Conservation (phyloP, 2,797 vertebrate genomes). For the Smutsia gigantea region DNA sequence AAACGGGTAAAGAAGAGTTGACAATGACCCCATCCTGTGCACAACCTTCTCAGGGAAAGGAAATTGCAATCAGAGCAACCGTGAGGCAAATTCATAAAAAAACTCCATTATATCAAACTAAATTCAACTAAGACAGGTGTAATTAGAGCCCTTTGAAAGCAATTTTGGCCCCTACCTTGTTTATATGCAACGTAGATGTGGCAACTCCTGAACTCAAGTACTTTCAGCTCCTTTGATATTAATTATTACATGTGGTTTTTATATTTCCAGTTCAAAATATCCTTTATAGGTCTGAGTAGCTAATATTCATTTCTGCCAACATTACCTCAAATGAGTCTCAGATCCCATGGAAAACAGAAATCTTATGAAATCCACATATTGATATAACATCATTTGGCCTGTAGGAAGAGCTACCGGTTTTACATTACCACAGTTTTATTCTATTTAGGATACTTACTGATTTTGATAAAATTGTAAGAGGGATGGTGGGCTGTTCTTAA, state of each 20-base stretch:
- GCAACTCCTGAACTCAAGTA: slow-evolving; percentile 80
- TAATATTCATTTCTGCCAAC: slow-evolving; percentile 36
- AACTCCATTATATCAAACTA: slow-evolving; percentile 81
- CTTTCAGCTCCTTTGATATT: slow-evolving; percentile 79
- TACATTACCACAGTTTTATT: slow-evolving; percentile 36
- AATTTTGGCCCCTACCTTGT: slow-evolving; percentile 82
- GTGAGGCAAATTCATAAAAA: slow-evolving; percentile 82
- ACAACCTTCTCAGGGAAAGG: slow-evolving; percentile 87
- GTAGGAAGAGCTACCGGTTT: background rate
- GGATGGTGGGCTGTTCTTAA: slow-evolving; percentile 54
- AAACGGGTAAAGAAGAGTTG: slow-evolving; percentile 74
- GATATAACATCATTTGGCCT: background rate
- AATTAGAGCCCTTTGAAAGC: slow-evolving; percentile 82
- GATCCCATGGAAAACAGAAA: slow-evolving; percentile 28
- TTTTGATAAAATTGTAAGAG: slow-evolving; percentile 39
- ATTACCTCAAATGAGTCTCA: slow-evolving; percentile 68
- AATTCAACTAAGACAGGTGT: slow-evolving; percentile 85
- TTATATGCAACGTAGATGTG: slow-evolving; percentile 79
- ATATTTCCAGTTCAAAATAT: slow-evolving; percentile 75
- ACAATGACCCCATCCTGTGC: slow-evolving; percentile 81
- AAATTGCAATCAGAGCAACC: slow-evolving; percentile 88
- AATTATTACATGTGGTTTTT: slow-evolving; percentile 79
- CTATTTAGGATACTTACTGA: slow-evolving; percentile 7
- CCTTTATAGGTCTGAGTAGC: slow-evolving; percentile 77
- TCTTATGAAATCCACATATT: background rate